Percentiles rank a stretch among this genome's conserved stretches.
Evolutionary conservation across 1,140 invertebrate species (phyloP).

Genomic region (Cotesia typhae): DNA sequence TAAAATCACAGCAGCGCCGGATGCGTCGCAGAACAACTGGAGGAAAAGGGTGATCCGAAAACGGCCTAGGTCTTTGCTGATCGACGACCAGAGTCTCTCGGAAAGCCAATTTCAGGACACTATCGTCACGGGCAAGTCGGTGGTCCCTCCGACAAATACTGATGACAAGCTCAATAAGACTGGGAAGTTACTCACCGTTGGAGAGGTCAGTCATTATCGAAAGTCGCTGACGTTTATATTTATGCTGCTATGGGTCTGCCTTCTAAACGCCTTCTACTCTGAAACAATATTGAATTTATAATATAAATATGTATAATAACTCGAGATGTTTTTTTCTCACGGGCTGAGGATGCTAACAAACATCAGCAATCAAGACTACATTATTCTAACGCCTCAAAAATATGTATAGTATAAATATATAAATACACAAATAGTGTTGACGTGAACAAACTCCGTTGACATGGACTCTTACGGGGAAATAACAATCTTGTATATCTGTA

Average conservation of each 20-base stretch:
- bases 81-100: constrained; percentile 34
- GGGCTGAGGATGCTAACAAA: constrained; percentile 27
- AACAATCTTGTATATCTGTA: neutral
- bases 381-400: constrained; percentile 25
- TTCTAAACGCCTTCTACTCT: constrained; percentile 13
- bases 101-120: constrained; percentile 13
- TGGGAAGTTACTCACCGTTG: constrained; percentile 16
- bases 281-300: neutral
- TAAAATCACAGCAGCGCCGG: neutral
- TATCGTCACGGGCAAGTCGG: neutral
- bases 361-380: constrained; percentile 19
- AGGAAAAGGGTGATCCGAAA: constrained; percentile 31
- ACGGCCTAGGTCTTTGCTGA: constrained; percentile 3
- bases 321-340: constrained; percentile 14
- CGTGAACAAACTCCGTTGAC: neutral
- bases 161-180: neutral
- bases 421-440: neutral
- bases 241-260: constrained; percentile 7
- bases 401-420: constrained; percentile 3
- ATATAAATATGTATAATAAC: constrained; percentile 23
- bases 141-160: neutral
- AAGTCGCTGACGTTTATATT: neutral
- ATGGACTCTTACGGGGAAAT: constrained; percentile 16
- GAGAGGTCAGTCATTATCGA: constrained; percentile 31
- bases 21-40: constrained; percentile 2